phyloP scores from a whole-genome alignment of 2,888 invertebrate genomes.

The Coenonympha arcania region DNA sequence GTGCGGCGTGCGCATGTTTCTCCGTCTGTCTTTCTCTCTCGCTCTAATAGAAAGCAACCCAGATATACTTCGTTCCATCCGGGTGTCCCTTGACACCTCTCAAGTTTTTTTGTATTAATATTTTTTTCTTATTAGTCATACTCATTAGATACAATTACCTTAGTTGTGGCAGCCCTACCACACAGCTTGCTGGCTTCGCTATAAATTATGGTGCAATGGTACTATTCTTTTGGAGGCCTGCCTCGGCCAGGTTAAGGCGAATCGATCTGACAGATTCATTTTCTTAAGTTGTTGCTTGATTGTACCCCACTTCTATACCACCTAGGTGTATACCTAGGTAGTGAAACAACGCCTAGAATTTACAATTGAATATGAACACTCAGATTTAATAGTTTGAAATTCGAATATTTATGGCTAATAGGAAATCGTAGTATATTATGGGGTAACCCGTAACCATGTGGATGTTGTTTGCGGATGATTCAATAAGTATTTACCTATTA shows the following conservation, averaged over 20 bases:
- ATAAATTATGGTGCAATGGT: constrained; percentile 71
- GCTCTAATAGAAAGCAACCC: no score
- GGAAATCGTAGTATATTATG: background rate
- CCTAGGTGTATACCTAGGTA: background rate
- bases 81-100: no score
- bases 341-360: constrained; percentile 19
- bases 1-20: no score
- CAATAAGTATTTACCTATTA: no score
- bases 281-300: constrained; percentile 29
- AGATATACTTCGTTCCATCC: no score
- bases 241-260: constrained; percentile 44
- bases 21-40: no score
- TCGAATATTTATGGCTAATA: no score
- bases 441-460: background rate
- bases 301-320: background rate
- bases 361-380: constrained; percentile 23
- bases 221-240: constrained; percentile 57
- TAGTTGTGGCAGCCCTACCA: background rate
- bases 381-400: no score
- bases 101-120: no score
- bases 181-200: constrained; percentile 57
- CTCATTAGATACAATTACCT: background rate
- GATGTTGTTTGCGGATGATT: background rate
- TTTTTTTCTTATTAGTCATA: no score
- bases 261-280: constrained; percentile 53